Conservation (phyloP, 2,113 vertebrate species). For the Okapia johnstoni region DNA sequence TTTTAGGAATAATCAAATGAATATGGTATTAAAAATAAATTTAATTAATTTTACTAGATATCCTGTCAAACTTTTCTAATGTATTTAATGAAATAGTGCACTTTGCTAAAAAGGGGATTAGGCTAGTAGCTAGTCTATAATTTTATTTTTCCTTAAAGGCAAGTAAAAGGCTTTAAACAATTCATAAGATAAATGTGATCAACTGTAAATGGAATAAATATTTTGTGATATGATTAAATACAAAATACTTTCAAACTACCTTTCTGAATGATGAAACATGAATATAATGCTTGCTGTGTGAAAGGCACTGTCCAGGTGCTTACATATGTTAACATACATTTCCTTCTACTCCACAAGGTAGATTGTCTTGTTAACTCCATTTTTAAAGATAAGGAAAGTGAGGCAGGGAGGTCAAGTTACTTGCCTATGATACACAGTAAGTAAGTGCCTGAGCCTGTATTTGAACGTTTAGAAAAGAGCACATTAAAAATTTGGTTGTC, state of each 20-base stretch:
- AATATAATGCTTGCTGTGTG: neutral
- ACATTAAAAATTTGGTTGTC: neutral
- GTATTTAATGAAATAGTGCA: neutral
- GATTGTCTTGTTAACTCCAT: neutral
- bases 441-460: slow-evolving; percentile 37
- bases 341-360: neutral
- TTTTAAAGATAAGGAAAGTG: slow-evolving; percentile 57
- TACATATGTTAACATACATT: neutral
- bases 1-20: slow-evolving; percentile 23
- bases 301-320: neutral
- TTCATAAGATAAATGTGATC: neutral
- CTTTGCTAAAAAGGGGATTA: neutral
- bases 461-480: slow-evolving; percentile 32
- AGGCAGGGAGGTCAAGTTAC: slow-evolving; percentile 20
- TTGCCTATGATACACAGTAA: slow-evolving; percentile 12
- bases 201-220: neutral
- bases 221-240: neutral
- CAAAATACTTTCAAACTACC: neutral
- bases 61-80: neutral
- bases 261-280: neutral
- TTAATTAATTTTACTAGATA: neutral
- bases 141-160: slow-evolving; percentile 9
- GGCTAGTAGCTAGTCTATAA: neutral
- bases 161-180: neutral
- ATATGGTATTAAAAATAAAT: neutral